A percentile compares a stretch with the other conserved stretches of the same genome.
Conservation (phyloP, 2,797 vertebrate genomes). For the Notoglanidium macrostoma region DNA sequence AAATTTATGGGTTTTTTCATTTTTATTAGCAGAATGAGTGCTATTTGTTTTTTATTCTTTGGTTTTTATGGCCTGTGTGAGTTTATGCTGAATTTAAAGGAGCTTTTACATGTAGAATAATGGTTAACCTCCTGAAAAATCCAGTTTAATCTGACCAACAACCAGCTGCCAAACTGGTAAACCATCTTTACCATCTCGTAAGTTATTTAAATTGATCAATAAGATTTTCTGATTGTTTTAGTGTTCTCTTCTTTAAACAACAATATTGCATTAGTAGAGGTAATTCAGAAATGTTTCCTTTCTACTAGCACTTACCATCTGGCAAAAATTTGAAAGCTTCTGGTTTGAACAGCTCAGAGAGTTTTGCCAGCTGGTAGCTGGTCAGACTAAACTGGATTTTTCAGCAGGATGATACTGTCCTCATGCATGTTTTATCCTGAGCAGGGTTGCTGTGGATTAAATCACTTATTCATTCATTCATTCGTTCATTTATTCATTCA, state of each 20-base stretch:
- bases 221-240: background rate
- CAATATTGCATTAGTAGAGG: background rate
- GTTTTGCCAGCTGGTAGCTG: background rate
- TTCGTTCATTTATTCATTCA: background rate
- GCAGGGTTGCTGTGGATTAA: background rate
- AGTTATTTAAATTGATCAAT: background rate
- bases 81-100: background rate
- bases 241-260: background rate
- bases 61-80: background rate
- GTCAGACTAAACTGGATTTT: background rate
- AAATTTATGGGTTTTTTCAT: conserved; percentile 14
- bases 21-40: conserved; percentile 26
- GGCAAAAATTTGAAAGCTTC: background rate
- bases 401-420: background rate
- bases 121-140: background rate
- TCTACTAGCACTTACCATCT: background rate
- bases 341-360: background rate
- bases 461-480: conserved; percentile 10
- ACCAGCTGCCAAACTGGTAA: background rate
- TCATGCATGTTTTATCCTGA: background rate
- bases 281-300: background rate
- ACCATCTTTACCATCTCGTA: background rate
- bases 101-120: conserved; percentile 8
- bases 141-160: background rate
- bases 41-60: background rate